Base-by-base conservation (phyloP, 2,113 vertebrate species). In the Orientallactaga bullata region DNA sequence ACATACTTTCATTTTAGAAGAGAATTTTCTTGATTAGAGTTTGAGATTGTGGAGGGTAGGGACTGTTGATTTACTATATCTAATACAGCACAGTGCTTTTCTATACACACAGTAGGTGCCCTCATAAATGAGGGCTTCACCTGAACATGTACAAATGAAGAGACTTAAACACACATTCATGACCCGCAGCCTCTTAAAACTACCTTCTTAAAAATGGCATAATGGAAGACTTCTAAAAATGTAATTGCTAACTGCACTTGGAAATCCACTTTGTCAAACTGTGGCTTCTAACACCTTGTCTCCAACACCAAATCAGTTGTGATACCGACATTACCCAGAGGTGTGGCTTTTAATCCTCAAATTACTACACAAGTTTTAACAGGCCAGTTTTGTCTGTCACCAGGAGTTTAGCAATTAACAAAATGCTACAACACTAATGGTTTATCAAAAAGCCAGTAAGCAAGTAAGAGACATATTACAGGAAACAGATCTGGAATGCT, bases 331-430 rank as follows among this genome's bases (percentile, higher is more conserved):
- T 98, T 98, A 98, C 96, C 98, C 98, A 98, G 98, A 99, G 98
- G 98, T 95, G 98, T 98, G 98, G 98, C 97, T 97, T 98, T 98
- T 99, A 99, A 99, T 99, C 98, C 98, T 98, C 98, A 99, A 98
- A 99, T 99, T 99, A 98, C 98, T 97, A 96, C 95, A 96, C 99
- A 98, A 98, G 99, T 99, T 98, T 97, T 97, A 98, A 99, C 99
- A 99, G 97, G 99, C 97, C 98, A 58, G 96, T 95, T 98, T 95
- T 91, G 95, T 97, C 98, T 98, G 98, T 98, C 98, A 98, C 98
- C 24, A 63, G 96, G 96, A 97, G 86, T 98, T 98, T 92, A 98
- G 98, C 97, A 98, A 98, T 97, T 98, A 98, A 98, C 97, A 94
- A 97, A 97, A 96, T 94, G 97, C 97, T 95, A 91, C 89, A 92